These are phyloP conservation scores for Chloroceryle aenea DNA, from an alignment of 2,113 vertebrate species.

Conservation along the genomic window DNA sequence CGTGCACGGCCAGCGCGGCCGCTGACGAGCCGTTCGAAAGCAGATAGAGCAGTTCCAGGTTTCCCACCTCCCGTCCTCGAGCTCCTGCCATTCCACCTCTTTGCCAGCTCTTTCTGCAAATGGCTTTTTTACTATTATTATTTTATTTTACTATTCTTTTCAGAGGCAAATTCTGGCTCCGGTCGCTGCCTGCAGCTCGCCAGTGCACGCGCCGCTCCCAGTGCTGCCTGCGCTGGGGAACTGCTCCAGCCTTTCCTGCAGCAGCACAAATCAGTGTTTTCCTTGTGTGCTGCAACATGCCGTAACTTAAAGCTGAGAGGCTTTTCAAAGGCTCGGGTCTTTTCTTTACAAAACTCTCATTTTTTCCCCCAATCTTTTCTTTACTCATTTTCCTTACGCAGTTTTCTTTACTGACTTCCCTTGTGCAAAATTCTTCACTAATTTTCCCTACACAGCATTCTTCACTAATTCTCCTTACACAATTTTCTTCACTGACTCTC, in stretches of 20 bases:
- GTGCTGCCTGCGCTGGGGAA: not conserved
- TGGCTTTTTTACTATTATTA: not conserved
- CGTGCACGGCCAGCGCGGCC: rapidly evolving
- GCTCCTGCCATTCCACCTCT: not conserved
- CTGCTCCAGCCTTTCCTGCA: not conserved
- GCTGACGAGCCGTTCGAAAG: rapidly evolving
- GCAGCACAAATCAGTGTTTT: not conserved
- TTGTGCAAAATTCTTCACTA: too few species aligned
- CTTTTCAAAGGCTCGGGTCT: not conserved
- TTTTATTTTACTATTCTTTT: not conserved
- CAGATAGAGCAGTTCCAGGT: rapidly evolving
- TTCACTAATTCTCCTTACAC: too few species aligned
- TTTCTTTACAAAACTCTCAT: not conserved
- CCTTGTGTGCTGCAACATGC: not conserved
- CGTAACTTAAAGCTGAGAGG: not conserved
- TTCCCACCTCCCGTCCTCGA: not conserved
- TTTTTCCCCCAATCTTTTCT: not conserved
- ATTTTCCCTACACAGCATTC: too few species aligned
- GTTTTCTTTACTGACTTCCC: too few species aligned
- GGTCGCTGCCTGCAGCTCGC: not conserved
- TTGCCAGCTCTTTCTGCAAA: not conserved
- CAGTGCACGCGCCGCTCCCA: rapidly evolving
- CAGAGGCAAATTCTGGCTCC: not conserved
- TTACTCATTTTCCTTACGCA: too few species aligned
- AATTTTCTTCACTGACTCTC: too few species aligned